Conservation (phyloP, 2,113 vertebrate species). For the Xyliphius kryptos region DNA sequence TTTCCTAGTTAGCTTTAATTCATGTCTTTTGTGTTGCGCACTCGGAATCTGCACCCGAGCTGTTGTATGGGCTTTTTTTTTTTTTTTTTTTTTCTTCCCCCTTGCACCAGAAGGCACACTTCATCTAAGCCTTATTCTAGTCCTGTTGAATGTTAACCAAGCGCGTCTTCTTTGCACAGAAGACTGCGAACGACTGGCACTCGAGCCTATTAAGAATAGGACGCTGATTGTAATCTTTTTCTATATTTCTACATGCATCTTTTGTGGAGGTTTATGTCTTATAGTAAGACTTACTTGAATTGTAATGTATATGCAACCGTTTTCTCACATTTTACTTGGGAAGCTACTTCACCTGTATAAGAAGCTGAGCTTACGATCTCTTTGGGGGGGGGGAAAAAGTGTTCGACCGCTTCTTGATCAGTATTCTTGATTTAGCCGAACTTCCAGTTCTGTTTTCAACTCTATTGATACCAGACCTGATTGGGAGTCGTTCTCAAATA, state of each 20-base stretch:
- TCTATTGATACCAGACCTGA: slow-evolving; percentile 6
- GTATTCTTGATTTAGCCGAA: slow-evolving; percentile 51
- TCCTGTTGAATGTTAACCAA: slow-evolving; percentile 51
- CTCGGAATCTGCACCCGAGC: too few relatives aligned
- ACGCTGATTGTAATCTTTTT: slow-evolving; percentile 66
- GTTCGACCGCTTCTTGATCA: slow-evolving; percentile 50
- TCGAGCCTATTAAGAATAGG: slow-evolving; percentile 55
- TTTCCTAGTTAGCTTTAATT: slow-evolving; percentile 1
- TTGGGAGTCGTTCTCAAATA: slow-evolving; percentile 49
- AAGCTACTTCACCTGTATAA: slow-evolving; percentile 56
- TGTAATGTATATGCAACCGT: slow-evolving; percentile 59
- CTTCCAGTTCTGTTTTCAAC: slow-evolving; percentile 5
- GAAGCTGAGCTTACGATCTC: slow-evolving; percentile 50
- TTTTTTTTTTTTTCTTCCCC: background rate
- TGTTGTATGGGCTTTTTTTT: background rate
- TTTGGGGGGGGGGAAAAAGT: slow-evolving; percentile 42
- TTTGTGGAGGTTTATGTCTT: slow-evolving; percentile 70
- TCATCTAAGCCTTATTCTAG: slow-evolving; percentile 7
- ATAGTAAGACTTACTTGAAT: slow-evolving; percentile 80
- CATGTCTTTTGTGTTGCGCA: too few relatives aligned
- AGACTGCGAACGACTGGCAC: slow-evolving; percentile 38
- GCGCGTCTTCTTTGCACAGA: slow-evolving; percentile 41
- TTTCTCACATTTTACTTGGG: slow-evolving; percentile 62
- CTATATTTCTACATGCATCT: slow-evolving; percentile 59
- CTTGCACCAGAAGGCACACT: slow-evolving; percentile 2